Conservation (phyloP, 2,797 vertebrate genomes). For the Acanthornis magna region DNA sequence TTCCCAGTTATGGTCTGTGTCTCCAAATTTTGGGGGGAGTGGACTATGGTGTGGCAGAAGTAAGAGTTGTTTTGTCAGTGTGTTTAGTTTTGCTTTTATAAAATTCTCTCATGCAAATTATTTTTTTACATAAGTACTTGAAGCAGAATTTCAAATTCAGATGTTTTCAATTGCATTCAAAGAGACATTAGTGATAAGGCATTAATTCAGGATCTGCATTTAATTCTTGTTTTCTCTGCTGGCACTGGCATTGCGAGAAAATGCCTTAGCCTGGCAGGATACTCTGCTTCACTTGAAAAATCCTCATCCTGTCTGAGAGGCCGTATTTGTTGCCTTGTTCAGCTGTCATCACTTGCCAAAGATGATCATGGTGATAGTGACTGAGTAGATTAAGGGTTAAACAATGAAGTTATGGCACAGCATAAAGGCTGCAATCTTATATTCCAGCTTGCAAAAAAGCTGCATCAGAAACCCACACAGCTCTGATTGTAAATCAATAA, state of each 20-base stretch:
- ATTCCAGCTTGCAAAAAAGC: not conserved
- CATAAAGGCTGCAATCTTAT: not conserved
- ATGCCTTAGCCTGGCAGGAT: not conserved
- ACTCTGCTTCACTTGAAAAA: not conserved
- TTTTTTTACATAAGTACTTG: not conserved
- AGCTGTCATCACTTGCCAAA: not conserved
- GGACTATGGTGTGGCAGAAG: not conserved
- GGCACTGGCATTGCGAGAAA: not conserved
- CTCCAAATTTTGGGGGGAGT: not conserved
- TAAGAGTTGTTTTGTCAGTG: not conserved
- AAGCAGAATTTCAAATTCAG: not conserved
- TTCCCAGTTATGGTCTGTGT: not conserved
- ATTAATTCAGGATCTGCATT: not conserved
- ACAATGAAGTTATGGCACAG: not conserved
- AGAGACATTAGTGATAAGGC: not conserved
- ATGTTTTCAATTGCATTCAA: not conserved
- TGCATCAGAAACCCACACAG: not conserved
- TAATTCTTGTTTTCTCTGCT: not conserved
- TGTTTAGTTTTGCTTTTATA: not conserved
- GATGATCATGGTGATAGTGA: not conserved
- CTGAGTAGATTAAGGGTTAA: not conserved
- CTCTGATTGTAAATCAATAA: constrained; percentile 21
- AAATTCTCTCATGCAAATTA: not conserved
- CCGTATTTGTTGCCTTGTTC: not conserved
- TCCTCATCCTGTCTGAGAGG: not conserved